Evolutionary conservation across 2,888 invertebrate genomes (phyloP).

Genomic region (Tetragnatha montana): DNA sequence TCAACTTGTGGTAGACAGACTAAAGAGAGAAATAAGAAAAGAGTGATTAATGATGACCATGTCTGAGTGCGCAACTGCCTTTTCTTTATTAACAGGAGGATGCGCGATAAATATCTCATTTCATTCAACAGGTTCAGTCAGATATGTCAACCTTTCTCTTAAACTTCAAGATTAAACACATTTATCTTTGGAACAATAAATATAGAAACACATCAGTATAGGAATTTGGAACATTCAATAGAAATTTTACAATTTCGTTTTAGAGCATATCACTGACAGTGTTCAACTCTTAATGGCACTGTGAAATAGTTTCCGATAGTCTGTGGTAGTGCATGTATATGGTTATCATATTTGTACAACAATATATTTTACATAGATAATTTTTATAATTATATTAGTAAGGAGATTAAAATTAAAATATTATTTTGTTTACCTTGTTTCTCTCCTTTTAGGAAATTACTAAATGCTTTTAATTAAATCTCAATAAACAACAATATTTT

Average conservation of each 20-base stretch:
- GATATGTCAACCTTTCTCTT: constrained; percentile 56
- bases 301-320: neutral
- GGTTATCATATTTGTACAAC: too few relatives aligned
- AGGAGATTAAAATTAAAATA: too few relatives aligned
- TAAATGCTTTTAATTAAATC: too few relatives aligned
- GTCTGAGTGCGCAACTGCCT: constrained; percentile 56
- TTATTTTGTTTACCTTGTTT: too few relatives aligned
- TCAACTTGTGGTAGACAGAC: too few relatives aligned
- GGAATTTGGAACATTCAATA: constrained; percentile 31
- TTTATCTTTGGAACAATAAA: constrained; percentile 36
- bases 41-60: neutral
- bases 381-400: too few relatives aligned
- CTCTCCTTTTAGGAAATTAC: too few relatives aligned
- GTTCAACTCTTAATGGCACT: constrained; percentile 12
- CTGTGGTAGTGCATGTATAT: too few relatives aligned
- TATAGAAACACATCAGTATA: constrained; percentile 28
- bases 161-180: constrained; percentile 44
- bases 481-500: too few relatives aligned
- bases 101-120: constrained; percentile 45
- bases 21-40: too few relatives aligned
- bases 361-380: too few relatives aligned
- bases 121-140: constrained; percentile 49
- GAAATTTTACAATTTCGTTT: constrained; percentile 15
- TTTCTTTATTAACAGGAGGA: constrained; percentile 56
- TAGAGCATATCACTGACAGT: constrained; percentile 33